Base-by-base conservation (phyloP, 1,140 invertebrate genomes). In the Sitodiplosis mosellana region DNA sequence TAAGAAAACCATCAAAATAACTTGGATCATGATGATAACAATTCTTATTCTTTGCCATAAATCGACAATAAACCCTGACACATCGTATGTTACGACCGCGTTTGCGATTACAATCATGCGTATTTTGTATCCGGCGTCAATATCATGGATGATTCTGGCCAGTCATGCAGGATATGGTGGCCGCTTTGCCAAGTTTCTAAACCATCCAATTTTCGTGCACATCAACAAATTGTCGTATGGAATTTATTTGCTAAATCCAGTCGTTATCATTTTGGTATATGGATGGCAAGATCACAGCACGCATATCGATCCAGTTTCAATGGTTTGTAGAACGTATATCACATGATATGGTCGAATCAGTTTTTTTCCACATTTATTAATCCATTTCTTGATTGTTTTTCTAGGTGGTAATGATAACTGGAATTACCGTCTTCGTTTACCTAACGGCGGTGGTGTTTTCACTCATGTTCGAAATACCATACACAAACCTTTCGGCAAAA, bases 121-220 rank as follows among this genome's bases (percentile, higher is more conserved):
- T 1, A 38, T 47, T 3, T 33, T 54, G 7, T 64, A 64, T 34
- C 55, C 59, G 11, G 22, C 57, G 0, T 52, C 52, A 8, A 43
- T 62, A 45, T 60, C 57, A 43, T 63, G 61, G 61, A 63, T 63
- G 59, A 56, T 64, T 22, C 48, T 59, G 11, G 61, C 61, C 40
- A 64, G 61, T 45, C 59, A 59, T 1, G 53, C 50, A 6, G 61
- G 56, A 0, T 52, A 52, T 22, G 55, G 59, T 10, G 55, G 55
- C 1, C 58, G 56, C 54, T 63, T 59, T 58, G 63, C 62, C 0
- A 57, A 60, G 4, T 27, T 64, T 19, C 37, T 64, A 22, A 60
- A 64, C 37, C 52, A 53, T 10, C 55, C 53, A 7, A 43, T 53
- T 6, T 64, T 64, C 41, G 60, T 64, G 50, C 62, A 64, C 14